Evolutionary conservation across 1,140 invertebrate species (phyloP).

Genomic region (Listronotus bonariensis): DNA sequence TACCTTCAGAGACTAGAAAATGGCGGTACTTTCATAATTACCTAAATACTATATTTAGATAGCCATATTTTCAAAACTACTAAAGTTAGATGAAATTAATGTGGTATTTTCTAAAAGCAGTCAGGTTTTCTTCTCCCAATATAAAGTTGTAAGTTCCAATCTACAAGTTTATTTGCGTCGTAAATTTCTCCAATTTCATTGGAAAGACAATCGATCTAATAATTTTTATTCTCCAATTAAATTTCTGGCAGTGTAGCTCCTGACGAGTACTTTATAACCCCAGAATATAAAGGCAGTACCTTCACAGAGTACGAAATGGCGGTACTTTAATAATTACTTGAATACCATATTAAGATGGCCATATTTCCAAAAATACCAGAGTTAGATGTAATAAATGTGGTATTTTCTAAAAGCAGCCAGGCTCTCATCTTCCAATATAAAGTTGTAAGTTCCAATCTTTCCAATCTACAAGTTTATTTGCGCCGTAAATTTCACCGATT

Average conservation of each 20-base stretch:
- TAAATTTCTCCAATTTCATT: slow-evolving; percentile 26
- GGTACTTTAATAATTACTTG: too few relatives aligned
- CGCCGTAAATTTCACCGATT: slow-evolving; percentile 20
- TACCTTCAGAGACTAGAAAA: too few relatives aligned
- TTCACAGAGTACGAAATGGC: too few relatives aligned
- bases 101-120: slow-evolving; percentile 12
- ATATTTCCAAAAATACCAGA: too few relatives aligned
- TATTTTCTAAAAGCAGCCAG: slow-evolving; percentile 10
- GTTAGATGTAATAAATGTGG: too few relatives aligned
- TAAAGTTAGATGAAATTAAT: too few relatives aligned
- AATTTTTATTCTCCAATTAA: slow-evolving; percentile 25
- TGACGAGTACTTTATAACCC: too few relatives aligned
- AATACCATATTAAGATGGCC: too few relatives aligned
- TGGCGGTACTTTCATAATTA: too few relatives aligned
- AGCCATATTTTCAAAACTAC: too few relatives aligned
- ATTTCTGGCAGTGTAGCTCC: slow-evolving; percentile 5
- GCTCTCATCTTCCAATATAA: slow-evolving; percentile 23
- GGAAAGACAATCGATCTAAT: slow-evolving; percentile 10
- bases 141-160: slow-evolving; percentile 22
- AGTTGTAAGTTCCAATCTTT: slow-evolving; percentile 26
- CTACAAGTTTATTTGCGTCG: slow-evolving; percentile 26
- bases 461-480: slow-evolving; percentile 31
- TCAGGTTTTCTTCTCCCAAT: slow-evolving; percentile 18
- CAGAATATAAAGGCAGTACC: too few relatives aligned
- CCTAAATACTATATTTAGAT: too few relatives aligned